Percentiles rank a stretch among this genome's conserved stretches.
Evolutionary conservation across 2,797 vertebrate genomes (phyloP).

Genomic region (Chelidonichthys spinosus): DNA sequence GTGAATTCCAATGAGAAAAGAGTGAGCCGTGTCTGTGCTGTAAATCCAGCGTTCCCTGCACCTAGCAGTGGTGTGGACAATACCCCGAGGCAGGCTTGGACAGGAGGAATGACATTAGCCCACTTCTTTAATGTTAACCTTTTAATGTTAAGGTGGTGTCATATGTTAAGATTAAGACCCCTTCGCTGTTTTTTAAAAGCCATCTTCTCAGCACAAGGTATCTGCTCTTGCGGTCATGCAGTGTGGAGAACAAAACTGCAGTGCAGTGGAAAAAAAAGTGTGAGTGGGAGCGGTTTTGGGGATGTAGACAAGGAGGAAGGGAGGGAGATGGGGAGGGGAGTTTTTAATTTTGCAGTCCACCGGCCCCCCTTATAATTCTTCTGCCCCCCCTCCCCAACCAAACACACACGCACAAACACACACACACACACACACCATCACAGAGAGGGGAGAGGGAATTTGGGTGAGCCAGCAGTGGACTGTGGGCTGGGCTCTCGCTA

Average conservation of each 20-base stretch:
- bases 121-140: slow-evolving; percentile 14
- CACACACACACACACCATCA: not conserved
- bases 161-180: slow-evolving; percentile 36
- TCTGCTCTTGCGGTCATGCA: slow-evolving; percentile 46
- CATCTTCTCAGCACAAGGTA: slow-evolving; percentile 23
- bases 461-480: slow-evolving; percentile 68
- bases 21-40: slow-evolving; percentile 56
- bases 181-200: slow-evolving; percentile 28
- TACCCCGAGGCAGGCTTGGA: slow-evolving; percentile 27
- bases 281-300: slow-evolving; percentile 62
- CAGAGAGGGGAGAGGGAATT: slow-evolving; percentile 61
- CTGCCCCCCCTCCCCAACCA: slow-evolving; percentile 41
- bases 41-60: slow-evolving; percentile 47
- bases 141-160: not conserved
- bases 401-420: too few species aligned
- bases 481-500: slow-evolving; percentile 67
- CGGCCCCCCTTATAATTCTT: slow-evolving; percentile 67
- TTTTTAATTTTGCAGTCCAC: slow-evolving; percentile 69
- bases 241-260: slow-evolving; percentile 64
- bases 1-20: slow-evolving; percentile 67
- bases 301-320: slow-evolving; percentile 56
- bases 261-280: slow-evolving; percentile 72
- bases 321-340: slow-evolving; percentile 35
- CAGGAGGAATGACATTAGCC: slow-evolving; percentile 13
- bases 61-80: slow-evolving; percentile 27